phyloP scores from a whole-genome alignment of 1,140 invertebrate genomes.

The Zaprionus inermis region DNA sequence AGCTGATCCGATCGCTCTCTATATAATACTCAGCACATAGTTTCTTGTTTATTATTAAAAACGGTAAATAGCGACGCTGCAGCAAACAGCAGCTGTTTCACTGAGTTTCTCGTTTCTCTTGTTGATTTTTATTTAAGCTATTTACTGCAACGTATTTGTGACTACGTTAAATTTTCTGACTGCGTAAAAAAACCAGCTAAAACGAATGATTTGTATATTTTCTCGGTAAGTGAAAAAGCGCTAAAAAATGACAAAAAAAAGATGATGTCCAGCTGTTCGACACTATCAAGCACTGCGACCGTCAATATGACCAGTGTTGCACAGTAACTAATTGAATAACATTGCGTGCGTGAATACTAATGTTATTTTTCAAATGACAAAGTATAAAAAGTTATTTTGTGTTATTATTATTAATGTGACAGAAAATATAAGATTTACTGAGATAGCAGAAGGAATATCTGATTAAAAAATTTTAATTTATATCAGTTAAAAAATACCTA shows the following conservation, averaged over 20 bases:
- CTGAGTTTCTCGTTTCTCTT: not conserved
- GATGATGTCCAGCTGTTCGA: conserved; percentile 30
- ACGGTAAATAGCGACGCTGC: not conserved
- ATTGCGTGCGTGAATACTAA: not conserved
- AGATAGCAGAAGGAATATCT: too few relatives aligned
- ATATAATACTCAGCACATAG: conserved; percentile 44
- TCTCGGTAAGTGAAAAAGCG: conserved; percentile 26
- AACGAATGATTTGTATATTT: conserved; percentile 56
- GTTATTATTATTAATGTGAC: not conserved
- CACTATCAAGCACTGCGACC: conserved; percentile 22
- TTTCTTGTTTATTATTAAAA: conserved; percentile 23
- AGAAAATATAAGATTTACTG: too few relatives aligned
- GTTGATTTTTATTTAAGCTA: not conserved
- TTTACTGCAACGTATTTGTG: conserved; percentile 10
- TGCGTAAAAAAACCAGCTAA: conserved; percentile 47
- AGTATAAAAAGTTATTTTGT: not conserved
- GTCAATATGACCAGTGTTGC: not conserved
- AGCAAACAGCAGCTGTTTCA: conserved; percentile 3
- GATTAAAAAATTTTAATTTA: too few relatives aligned
- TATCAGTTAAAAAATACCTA: too few relatives aligned
- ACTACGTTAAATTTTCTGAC: conserved; percentile 48
- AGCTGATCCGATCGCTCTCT: conserved; percentile 41
- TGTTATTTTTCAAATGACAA: not conserved
- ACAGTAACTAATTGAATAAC: not conserved
- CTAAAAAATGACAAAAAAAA: conserved; percentile 41